These are phyloP conservation scores for Camponotus fellah DNA, from an alignment of 2,888 invertebrate species.

Conservation along the genomic window DNA sequence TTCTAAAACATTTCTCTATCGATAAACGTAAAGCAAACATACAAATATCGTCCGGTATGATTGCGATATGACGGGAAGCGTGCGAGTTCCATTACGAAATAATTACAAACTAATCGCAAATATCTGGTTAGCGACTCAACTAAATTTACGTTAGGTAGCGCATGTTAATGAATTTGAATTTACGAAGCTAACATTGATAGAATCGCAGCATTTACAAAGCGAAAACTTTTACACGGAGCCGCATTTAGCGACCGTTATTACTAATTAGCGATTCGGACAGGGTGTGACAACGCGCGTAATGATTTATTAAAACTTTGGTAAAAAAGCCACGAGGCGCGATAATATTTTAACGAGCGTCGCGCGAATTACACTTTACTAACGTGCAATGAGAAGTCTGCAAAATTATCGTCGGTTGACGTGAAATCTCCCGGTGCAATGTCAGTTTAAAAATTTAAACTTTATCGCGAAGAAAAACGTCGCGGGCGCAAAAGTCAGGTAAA, in stretches of 20 bases:
- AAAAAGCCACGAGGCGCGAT: background rate
- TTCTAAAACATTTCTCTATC: background rate
- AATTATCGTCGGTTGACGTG: background rate
- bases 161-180: constrained; percentile 46
- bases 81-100: constrained; percentile 46
- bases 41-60: background rate
- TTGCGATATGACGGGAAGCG: background rate
- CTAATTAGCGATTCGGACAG: constrained; percentile 27
- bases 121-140: constrained; percentile 41
- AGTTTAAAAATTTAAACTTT: background rate
- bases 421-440: background rate
- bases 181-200: constrained; percentile 25
- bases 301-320: constrained; percentile 42
- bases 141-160: constrained; percentile 35
- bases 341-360: constrained; percentile 39
- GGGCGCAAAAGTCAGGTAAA: background rate
- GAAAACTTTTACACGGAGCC: constrained; percentile 4
- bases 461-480: background rate
- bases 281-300: background rate
- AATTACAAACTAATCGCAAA: constrained; percentile 55
- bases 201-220: constrained; percentile 23
- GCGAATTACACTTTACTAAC: constrained; percentile 3
- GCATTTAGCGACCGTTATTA: constrained; percentile 30
- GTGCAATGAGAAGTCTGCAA: background rate
- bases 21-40: background rate